Percentiles rank a stretch among this genome's conserved stretches.
Evolutionary conservation across 2,888 invertebrate species (phyloP).

Genomic region (Ptychoptera contaminata): DNA sequence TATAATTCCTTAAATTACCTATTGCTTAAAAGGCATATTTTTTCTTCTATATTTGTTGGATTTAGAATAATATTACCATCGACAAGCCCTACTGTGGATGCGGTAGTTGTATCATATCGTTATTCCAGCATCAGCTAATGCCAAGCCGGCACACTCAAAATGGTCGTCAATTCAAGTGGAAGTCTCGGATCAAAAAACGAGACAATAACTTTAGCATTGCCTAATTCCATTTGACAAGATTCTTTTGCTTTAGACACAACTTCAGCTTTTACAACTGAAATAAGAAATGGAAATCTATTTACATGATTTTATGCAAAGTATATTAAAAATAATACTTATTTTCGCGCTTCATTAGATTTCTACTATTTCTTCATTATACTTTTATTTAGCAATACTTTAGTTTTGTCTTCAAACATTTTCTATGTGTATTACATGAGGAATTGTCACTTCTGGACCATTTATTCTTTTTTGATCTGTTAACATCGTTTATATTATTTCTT

Average conservation of each 20-base stretch:
- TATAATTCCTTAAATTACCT: slow-evolving; percentile 40
- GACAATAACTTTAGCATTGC: slow-evolving; percentile 75
- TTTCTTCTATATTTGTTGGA: slow-evolving; percentile 43
- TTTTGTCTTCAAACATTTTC: slow-evolving; percentile 33
- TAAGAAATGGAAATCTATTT: slow-evolving; percentile 11
- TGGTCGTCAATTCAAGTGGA: slow-evolving; percentile 73
- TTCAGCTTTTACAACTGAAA: slow-evolving; percentile 60
- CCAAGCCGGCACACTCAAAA: slow-evolving; percentile 53
- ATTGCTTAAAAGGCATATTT: slow-evolving; percentile 21
- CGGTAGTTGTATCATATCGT: slow-evolving; percentile 75
- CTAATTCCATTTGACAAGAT: slow-evolving; percentile 78
- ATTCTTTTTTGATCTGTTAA: slow-evolving; percentile 51
- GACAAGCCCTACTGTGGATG: slow-evolving; percentile 53
- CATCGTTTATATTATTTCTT: slow-evolving; percentile 30
- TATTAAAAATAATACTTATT: slow-evolving; percentile 46
- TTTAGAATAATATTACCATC: slow-evolving; percentile 48
- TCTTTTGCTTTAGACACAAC: slow-evolving; percentile 76
- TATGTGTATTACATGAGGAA: slow-evolving; percentile 42
- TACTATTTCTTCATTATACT: slow-evolving; percentile 42
- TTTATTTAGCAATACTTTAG: slow-evolving; percentile 30
- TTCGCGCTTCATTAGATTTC: slow-evolving; percentile 44
- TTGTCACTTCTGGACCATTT: slow-evolving; percentile 51
- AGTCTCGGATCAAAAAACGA: slow-evolving; percentile 80
- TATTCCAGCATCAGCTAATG: slow-evolving; percentile 74
- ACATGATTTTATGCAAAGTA: not conserved